A percentile compares a stretch with the other conserved stretches of the same genome.
Evolutionary conservation across 2,888 invertebrate species (phyloP).

Genomic region (Reticulitermes lucifugus): DNA sequence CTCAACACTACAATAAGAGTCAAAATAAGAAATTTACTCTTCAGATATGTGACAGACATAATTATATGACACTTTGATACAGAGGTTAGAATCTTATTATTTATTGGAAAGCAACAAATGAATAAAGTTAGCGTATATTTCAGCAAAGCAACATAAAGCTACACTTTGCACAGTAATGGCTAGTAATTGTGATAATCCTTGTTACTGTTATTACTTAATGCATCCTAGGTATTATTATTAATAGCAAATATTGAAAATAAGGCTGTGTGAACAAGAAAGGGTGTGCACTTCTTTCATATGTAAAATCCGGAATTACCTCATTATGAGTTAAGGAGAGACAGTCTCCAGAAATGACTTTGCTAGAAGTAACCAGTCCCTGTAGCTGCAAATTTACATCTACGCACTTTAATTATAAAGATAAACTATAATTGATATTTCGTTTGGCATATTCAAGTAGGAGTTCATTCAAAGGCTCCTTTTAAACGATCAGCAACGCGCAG

Average conservation of each 20-base stretch:
- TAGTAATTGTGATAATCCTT: neutral
- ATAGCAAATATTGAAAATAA: neutral
- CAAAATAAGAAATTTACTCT: neutral
- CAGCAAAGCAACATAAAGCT: constrained; percentile 33
- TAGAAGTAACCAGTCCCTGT: neutral
- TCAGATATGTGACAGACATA: neutral
- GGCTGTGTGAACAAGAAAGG: constrained; percentile 2
- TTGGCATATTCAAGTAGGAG: too few relatives aligned
- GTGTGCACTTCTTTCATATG: neutral
- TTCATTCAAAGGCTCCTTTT: too few relatives aligned
- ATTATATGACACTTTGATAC: neutral
- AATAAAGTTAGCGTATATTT: constrained; percentile 8
- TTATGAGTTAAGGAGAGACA: neutral
- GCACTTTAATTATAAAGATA: too few relatives aligned
- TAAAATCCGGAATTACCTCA: neutral
- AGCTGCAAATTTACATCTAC: neutral
- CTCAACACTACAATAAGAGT: too few relatives aligned
- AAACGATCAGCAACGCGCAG: too few relatives aligned
- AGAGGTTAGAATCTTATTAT: constrained; percentile 9
- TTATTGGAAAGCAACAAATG: neutral
- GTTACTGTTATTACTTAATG: constrained; percentile 14
- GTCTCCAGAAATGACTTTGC: neutral
- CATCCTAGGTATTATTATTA: neutral
- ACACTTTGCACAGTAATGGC: neutral
- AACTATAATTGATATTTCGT: too few relatives aligned